Evolutionary conservation across 2,113 vertebrate species (phyloP), one percentile per base, ranked within the genome.

Genomic region (Epinephelus cyanopodus): DNA sequence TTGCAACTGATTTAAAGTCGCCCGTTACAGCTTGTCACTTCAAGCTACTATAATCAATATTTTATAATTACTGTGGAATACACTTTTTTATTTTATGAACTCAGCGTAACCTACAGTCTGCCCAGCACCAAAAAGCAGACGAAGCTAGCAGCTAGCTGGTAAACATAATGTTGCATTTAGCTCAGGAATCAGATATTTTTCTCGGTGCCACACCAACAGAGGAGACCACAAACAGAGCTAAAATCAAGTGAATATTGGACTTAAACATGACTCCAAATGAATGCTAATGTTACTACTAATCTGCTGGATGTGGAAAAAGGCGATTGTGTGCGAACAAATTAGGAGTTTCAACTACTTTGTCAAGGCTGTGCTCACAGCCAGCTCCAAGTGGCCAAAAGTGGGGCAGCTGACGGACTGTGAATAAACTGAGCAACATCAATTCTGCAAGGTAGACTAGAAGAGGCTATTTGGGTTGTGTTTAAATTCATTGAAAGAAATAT

Each of bases 161-260:
- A 5, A 29, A 29, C 29, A 29, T 29, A 29, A 29, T 29, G 29
- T 29, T 29, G 29, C 29, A 29, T 29, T 29, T 29, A 29, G 29
- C 29, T 29, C 29, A 29, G 29, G 4, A 29, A 29, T 29, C 29
- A 29, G 29, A 29, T 29, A 5, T 29, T 29, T 5, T 5, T 29
- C 29, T 37, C 33, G 1, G 33, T 6, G 7, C 33, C 33, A 37
- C 33, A 8, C 6, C 33, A 37, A 45, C 9, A 8, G 42, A 11
- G 5, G 23, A 79, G 25, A 79, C 33, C 4, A 29, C 74, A 70
- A 74, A 47, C 13, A n/a, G 33, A 8, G 61, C 15, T 39, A 63
- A 63, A 81, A 25, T 18, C n/a, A 19, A 50, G 27, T 10, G 18
- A 61, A 61, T 19, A 21, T 18, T 45, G 42, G 42, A 45, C 42